Evolutionary conservation across 2,888 invertebrate genomes (phyloP), one percentile per base, ranked within the genome.

Genomic region (Euspilapteryx auroguttella): DNA sequence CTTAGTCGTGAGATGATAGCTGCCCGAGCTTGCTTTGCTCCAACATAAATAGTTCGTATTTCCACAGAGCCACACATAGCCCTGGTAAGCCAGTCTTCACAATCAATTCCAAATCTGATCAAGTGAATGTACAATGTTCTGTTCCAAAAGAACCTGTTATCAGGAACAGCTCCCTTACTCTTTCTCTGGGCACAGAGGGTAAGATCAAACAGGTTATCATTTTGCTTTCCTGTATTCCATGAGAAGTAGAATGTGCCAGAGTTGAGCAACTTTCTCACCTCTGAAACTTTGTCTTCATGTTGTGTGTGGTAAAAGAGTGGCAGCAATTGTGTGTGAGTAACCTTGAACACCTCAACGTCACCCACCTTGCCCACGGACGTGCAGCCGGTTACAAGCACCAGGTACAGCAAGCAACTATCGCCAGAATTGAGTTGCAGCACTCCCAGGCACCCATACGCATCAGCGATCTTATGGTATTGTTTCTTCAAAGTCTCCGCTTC

Each of bases 201-300:
- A 33, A 99, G 82, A 77, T 99, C 98, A 52, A 95, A 85, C 26
- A 85, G 79, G 43, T 57, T 64, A 29, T 63, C 59, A 41, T 52
- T 59, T 20, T 39, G 42, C 50, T 65, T 69, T 2, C 78, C 75
- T 23, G 76, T 57, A 23, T 82, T 82, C 88, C 90, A 91, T 0
- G 96, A 89, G 63, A 99, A 99, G 58, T 99, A 99, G 63, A 98
- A 98, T 21, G 95, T 96, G 8, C 98, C 98, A n/a, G 97, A 96
- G 56, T 94, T 96, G 3, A 99, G 78, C 30, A 99, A 76, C 61
- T 96, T 95, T 37, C 93, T 83, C 10, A 82, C 80, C 47, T 82
- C 82, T 22, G 78, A 68, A 11, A 82, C 80, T 50, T 78, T 79
- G 41, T 82, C 82, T 43, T 82, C 82, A 21, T 77, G 77, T 36